Evolutionary conservation across 2,888 invertebrate species (phyloP).

Genomic region (Hofmannophila pseudospretella): DNA sequence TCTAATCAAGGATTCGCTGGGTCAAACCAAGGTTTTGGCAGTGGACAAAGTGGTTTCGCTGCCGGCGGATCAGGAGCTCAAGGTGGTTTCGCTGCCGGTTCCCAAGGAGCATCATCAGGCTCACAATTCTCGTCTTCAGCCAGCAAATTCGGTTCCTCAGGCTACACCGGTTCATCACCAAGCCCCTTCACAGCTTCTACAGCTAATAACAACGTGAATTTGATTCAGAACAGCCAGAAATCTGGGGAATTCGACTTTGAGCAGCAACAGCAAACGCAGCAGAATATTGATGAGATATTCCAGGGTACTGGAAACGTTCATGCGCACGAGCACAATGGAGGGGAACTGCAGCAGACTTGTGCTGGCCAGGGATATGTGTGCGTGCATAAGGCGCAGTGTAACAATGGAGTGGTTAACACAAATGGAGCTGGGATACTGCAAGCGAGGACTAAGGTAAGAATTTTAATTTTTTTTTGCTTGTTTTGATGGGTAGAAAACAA

Average conservation of each 20-base stretch:
- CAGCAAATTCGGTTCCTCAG: constrained; percentile 30
- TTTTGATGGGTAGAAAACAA: constrained; percentile 1
- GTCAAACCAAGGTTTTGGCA: constrained; percentile 5
- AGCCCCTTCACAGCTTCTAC: constrained; percentile 49
- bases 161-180: constrained; percentile 60
- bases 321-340: constrained; percentile 40
- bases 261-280: constrained; percentile 52
- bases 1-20: constrained; percentile 9
- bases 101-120: constrained; percentile 5
- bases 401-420: constrained; percentile 77
- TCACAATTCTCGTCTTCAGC: constrained; percentile 21
- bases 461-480: constrained; percentile 7
- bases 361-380: constrained; percentile 79
- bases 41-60: constrained; percentile 3
- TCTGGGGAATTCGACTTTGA: constrained; percentile 45
- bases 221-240: constrained; percentile 54
- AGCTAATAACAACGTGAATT: constrained; percentile 49
- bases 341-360: constrained; percentile 73
- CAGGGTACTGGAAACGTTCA: constrained; percentile 50
- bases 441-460: constrained; percentile 76
- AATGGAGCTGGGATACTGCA: constrained; percentile 68
- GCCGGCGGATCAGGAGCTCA: too few relatives aligned
- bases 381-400: constrained; percentile 78
- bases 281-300: constrained; percentile 56
- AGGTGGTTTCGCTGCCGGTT: not conserved